phyloP scores from a whole-genome alignment of 2,888 invertebrate genomes.

The Ptychoptera albimana region DNA sequence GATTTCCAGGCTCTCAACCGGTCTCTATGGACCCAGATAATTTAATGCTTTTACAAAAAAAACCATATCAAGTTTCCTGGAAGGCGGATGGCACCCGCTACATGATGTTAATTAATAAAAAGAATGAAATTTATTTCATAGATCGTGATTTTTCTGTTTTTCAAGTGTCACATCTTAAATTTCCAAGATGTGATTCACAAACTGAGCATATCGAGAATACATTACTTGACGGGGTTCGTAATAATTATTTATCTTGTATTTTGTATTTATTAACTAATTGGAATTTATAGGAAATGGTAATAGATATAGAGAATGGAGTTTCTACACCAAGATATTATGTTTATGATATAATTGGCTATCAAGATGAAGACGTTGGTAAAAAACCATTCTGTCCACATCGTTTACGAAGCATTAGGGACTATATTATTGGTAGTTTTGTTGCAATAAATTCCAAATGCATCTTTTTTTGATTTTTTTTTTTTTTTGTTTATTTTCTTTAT shows the following conservation, averaged over 20 bases:
- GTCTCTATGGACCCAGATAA: constrained; percentile 88
- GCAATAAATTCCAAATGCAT: neutral
- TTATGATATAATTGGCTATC: constrained; percentile 83
- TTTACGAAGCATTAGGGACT: constrained; percentile 55
- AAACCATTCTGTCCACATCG: constrained; percentile 61
- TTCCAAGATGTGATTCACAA: constrained; percentile 60
- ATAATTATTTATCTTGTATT: neutral
- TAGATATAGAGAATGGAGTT: constrained; percentile 63
- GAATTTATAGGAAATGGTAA: constrained; percentile 79
- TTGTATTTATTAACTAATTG: constrained; percentile 3
- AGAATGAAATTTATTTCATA: constrained; percentile 76
- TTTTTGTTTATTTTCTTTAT: constrained; percentile 13
- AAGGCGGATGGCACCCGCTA: constrained; percentile 96
- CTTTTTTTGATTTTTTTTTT: constrained; percentile 5
- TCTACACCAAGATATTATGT: constrained; percentile 79
- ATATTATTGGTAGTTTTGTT: constrained; percentile 43
- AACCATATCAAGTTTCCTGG: constrained; percentile 95
- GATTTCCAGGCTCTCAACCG: constrained; percentile 94
- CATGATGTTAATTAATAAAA: constrained; percentile 87
- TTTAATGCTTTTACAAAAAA: constrained; percentile 52
- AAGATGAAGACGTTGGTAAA: constrained; percentile 60
- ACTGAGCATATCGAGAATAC: constrained; percentile 60
- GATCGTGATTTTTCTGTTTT: constrained; percentile 92
- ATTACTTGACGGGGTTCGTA: constrained; percentile 77
- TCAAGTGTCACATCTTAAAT: constrained; percentile 62